Evolutionary conservation across 2,888 invertebrate genomes (phyloP).

Genomic region (Caradrina kadenii): DNA sequence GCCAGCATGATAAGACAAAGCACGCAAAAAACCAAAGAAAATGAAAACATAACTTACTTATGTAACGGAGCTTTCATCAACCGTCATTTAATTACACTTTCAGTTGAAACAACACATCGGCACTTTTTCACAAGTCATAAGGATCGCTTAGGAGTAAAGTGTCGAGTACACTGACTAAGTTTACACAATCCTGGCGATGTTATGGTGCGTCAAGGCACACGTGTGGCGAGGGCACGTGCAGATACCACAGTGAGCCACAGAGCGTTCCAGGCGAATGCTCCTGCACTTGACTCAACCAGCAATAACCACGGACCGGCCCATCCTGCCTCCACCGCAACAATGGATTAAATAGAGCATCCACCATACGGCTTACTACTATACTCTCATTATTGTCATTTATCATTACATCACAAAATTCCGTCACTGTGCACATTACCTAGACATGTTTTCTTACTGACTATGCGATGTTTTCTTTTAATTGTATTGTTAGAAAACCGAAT

Average conservation of each 20-base stretch:
- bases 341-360: slow-evolving; percentile 80
- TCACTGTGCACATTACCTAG: slow-evolving; percentile 26
- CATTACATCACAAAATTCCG: slow-evolving; percentile 48
- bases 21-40: slow-evolving; percentile 26
- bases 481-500: not conserved
- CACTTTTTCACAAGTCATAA: slow-evolving; percentile 50
- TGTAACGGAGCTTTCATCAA: slow-evolving; percentile 11
- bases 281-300: slow-evolving; percentile 86
- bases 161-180: slow-evolving; percentile 63
- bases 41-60: slow-evolving; percentile 46
- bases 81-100: slow-evolving; percentile 21
- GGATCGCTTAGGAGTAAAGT: slow-evolving; percentile 50
- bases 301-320: slow-evolving; percentile 78
- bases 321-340: slow-evolving; percentile 78
- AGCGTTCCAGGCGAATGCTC: slow-evolving; percentile 86
- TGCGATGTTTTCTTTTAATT: slow-evolving; percentile 27
- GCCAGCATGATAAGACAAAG: slow-evolving; percentile 23
- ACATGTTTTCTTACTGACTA: slow-evolving; percentile 53
- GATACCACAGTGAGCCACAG: slow-evolving; percentile 80
- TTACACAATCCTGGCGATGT: slow-evolving; percentile 66
- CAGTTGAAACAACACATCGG: slow-evolving; percentile 42
- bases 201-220: slow-evolving; percentile 79
- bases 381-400: slow-evolving; percentile 47
- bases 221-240: slow-evolving; percentile 84
- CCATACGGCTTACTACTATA: slow-evolving; percentile 48